Conservation (phyloP, 2,888 invertebrate species). For the Yponomeuta evonymella region DNA sequence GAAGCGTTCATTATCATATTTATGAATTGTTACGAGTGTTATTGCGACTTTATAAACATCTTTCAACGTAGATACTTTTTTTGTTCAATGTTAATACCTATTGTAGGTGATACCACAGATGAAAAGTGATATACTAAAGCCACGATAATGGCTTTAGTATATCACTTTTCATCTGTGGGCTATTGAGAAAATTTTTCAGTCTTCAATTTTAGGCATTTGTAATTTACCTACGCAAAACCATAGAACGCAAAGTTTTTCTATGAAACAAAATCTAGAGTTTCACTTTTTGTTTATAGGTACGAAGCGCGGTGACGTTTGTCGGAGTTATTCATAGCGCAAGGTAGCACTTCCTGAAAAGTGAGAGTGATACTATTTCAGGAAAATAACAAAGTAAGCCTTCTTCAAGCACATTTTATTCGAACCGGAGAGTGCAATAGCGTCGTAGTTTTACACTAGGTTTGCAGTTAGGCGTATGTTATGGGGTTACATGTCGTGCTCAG, state of each 20-base stretch:
- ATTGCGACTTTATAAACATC: constrained; percentile 1
- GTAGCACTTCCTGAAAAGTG: background rate
- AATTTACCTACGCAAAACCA: background rate
- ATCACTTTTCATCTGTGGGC: too few relatives aligned
- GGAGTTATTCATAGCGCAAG: background rate
- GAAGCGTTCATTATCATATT: constrained; percentile 60
- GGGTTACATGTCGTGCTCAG: constrained; percentile 11
- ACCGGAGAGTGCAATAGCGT: background rate
- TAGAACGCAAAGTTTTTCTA: background rate
- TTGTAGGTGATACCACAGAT: too few relatives aligned
- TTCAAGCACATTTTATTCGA: background rate
- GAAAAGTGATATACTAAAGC: too few relatives aligned
- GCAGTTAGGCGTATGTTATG: background rate
- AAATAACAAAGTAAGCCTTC: background rate
- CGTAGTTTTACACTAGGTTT: background rate
- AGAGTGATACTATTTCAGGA: background rate
- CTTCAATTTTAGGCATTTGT: too few relatives aligned
- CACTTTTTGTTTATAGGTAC: background rate
- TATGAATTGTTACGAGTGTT: constrained; percentile 39
- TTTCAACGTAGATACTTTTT: background rate
- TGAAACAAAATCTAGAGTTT: background rate
- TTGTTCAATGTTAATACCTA: background rate
- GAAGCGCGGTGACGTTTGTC: background rate
- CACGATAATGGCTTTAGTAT: too few relatives aligned
- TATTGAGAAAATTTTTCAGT: too few relatives aligned